Conservation (phyloP, 2,113 vertebrate genomes). For the Toxostoma redivivum region DNA sequence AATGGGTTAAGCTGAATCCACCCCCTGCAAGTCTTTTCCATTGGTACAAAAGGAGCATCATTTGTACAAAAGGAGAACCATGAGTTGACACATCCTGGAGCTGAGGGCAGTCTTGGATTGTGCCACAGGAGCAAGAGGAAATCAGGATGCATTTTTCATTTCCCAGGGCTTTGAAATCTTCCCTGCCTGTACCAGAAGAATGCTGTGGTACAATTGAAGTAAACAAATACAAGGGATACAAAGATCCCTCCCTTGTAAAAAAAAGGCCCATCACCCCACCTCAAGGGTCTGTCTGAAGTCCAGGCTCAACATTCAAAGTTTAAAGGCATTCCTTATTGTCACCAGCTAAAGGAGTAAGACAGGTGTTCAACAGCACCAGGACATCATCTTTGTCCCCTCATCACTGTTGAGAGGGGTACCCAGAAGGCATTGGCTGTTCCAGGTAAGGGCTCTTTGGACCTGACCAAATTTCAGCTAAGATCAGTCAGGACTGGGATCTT, state of each 20-base stretch:
- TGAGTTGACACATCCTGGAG: neutral
- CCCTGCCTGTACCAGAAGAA: neutral
- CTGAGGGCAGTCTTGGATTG: neutral
- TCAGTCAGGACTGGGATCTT: neutral
- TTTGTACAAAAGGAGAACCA: neutral
- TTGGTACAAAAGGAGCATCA: neutral
- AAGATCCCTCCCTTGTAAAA: neutral
- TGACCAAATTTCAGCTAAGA: neutral
- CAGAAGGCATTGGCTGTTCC: neutral
- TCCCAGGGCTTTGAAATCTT: neutral
- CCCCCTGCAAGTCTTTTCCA: neutral
- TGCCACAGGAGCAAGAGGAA: neutral
- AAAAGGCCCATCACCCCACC: neutral
- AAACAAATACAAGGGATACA: neutral
- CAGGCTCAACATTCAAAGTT: neutral
- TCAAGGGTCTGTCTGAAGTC: neutral
- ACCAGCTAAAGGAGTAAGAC: neutral
- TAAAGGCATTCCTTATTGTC: neutral
- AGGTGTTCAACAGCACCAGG: neutral
- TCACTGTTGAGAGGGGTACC: neutral
- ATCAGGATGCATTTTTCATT: neutral
- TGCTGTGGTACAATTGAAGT: neutral
- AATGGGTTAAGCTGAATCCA: rapidly evolving
- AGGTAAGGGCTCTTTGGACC: neutral
- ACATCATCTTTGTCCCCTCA: neutral